phyloP scores from a whole-genome alignment of 2,797 vertebrate species.

The Oreochromis mossambicus region DNA sequence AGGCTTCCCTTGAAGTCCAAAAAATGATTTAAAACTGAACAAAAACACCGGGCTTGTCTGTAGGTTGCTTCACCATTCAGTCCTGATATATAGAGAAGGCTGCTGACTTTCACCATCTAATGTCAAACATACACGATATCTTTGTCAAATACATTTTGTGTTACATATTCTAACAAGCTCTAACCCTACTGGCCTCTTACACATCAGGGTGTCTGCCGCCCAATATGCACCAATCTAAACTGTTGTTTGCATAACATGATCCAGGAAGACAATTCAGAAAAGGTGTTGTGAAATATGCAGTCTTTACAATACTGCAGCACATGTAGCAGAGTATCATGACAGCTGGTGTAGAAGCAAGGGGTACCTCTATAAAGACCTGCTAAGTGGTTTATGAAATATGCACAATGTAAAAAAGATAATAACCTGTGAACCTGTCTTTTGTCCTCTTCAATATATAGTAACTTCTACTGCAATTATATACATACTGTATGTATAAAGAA shows the following conservation, averaged over 20 bases:
- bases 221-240: neutral
- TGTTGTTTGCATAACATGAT: neutral
- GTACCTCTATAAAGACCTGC: neutral
- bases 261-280: neutral
- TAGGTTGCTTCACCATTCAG: neutral
- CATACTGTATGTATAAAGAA: neutral
- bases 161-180: neutral
- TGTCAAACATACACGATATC: neutral
- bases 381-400: neutral
- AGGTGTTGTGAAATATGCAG: neutral
- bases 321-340: neutral
- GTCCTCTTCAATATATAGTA: neutral
- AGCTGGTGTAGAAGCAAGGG: neutral
- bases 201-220: neutral
- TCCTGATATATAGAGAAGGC: neutral
- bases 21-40: neutral
- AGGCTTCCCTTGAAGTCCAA: neutral
- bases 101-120: neutral
- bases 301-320: neutral
- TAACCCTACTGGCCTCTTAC: neutral
- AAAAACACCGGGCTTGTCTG: neutral
- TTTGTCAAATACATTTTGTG: neutral
- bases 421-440: neutral
- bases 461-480: neutral
- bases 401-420: neutral